Conservation (phyloP, 2,888 invertebrate species). For the Bruchidius siliquastri region DNA sequence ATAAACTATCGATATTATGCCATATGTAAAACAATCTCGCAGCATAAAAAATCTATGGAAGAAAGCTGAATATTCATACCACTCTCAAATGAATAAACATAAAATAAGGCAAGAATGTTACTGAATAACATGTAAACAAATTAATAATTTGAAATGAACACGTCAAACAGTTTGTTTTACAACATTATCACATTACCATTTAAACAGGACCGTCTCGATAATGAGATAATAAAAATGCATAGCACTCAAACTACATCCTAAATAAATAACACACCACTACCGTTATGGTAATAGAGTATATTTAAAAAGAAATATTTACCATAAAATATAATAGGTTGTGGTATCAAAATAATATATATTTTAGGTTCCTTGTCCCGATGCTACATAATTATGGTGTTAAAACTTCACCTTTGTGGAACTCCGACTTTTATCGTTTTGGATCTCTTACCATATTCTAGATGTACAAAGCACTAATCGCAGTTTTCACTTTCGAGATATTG, state of each 20-base stretch:
- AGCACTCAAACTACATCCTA: neutral
- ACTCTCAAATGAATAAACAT: neutral
- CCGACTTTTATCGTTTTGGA: no score
- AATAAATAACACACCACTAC: neutral
- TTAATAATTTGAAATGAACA: neutral
- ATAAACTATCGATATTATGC: neutral
- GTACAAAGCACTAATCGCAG: no score
- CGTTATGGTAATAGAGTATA: neutral
- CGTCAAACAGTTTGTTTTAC: neutral
- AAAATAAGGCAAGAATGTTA: neutral
- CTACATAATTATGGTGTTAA: no score
- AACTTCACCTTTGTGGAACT: no score
- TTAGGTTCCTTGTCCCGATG: no score
- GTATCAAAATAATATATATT: no score
- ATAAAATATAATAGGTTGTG: neutral
- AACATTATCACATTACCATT: neutral
- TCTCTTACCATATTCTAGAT: no score
- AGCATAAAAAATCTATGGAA: neutral
- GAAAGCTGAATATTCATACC: neutral
- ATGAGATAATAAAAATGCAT: neutral
- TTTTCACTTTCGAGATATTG: no score
- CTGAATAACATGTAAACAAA: neutral
- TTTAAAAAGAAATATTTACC: neutral
- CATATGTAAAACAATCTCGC: neutral
- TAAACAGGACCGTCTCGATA: neutral